Evolutionary conservation across 2,113 vertebrate species (phyloP), one percentile per base, ranked within the genome.

Genomic region (Hiodon alosoides): DNA sequence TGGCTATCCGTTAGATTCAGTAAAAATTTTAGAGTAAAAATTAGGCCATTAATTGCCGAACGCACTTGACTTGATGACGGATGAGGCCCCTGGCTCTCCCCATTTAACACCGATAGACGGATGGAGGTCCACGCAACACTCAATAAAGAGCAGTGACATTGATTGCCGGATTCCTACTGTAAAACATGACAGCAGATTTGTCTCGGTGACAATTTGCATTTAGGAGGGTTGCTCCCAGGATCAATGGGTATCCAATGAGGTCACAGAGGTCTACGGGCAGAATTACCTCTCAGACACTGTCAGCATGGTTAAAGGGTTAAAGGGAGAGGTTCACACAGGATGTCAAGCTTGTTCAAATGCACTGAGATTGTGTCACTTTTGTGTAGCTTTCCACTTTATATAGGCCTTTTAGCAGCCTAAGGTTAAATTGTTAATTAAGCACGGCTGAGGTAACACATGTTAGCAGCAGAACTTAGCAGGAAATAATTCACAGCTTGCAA

Each of bases 181-280:
- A 87, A 73, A 76, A 81, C 51, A 67, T 89, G 89, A 86, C 85
- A 86, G 85, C 83, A 82, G 80, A 89, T 90, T 83, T 17, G 77
- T 89, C 85, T 89, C 81, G 77, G 77, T 53, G 79, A 74, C 81
- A 62, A 83, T 87, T 86, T 89, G 85, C 88, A 90, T 90, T 86
- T 84, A 71, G 67, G 46, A 14, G 77, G 50, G 62, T 75, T 64
- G 73, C 60, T 78, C 69, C 47, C 4, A 17, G 74, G 80, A 90
- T 89, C 89, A 31, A 87, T 87, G 84, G 76, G 75, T 79, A 66
- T 85, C 89, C 89, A 89, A 89, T 87, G 87, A 84, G 87, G 83
- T 87, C 80, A 83, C 85, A 87, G 83, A 80, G 55, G 69, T 76
- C 67, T 82, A 82, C 4, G 58, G 76, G 81, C 69, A 77, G 76